These are phyloP conservation scores for Podarcis cretensis DNA, from an alignment of 2,113 vertebrate genomes.

Conservation along the genomic window DNA sequence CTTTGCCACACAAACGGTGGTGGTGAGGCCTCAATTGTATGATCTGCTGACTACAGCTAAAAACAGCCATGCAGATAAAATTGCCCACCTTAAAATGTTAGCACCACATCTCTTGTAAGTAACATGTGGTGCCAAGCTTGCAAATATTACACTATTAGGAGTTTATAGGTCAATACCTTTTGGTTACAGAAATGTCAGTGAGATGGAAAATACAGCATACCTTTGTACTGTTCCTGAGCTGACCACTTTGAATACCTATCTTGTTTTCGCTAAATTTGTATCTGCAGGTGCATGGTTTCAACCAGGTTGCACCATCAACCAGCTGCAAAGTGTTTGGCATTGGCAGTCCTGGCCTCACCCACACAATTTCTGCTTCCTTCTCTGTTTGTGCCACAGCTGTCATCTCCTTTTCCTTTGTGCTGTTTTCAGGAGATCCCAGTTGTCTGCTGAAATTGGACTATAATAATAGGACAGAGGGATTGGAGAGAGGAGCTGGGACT, in stretches of 20 bases:
- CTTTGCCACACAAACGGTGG: background rate
- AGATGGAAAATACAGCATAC: background rate
- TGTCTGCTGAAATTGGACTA: background rate
- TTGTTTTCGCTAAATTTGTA: background rate
- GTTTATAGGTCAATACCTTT: background rate
- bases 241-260: background rate
- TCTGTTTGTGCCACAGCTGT: background rate
- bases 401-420: background rate
- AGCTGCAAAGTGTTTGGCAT: background rate
- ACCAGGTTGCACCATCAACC: too few species aligned
- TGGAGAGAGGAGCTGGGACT: background rate
- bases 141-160: conserved; percentile 17
- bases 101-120: conserved; percentile 36
- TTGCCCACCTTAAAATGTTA: conserved; percentile 34
- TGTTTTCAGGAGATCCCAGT: background rate
- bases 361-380: background rate
- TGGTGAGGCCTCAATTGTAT: conserved; percentile 1
- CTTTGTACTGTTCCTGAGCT: background rate
- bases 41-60: background rate
- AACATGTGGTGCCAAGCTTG: conserved; percentile 3
- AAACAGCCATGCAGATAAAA: background rate
- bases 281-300: background rate
- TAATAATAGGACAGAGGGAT: background rate
- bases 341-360: background rate
- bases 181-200: conserved; percentile 24